Base-by-base conservation (phyloP, 2,888 invertebrate genomes). In the Sarcophaga subvicina region DNA sequence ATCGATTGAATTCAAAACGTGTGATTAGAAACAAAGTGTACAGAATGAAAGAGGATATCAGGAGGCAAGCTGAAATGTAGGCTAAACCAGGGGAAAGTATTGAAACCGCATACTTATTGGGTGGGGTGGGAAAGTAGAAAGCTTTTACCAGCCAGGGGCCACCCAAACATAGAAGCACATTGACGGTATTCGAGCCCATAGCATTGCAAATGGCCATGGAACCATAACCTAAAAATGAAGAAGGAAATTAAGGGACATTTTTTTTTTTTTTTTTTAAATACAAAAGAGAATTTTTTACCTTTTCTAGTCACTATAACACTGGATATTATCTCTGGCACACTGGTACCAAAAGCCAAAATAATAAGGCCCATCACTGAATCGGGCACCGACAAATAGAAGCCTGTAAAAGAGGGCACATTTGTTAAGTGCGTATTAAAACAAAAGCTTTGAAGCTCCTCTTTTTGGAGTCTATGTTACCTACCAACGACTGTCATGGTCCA, bases 311-410 rank as follows among this genome's bases (percentile, higher is more conserved):
- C 97, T 72, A 98, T 95, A 11, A 98, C 95, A 91, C 97, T 97
- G 59, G 97, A 96, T 1, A 98, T 96, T 0, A 97, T 97, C 94
- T 98, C 98, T 0, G 98, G 98, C 0, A 98, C 95, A 90, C 97
- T 97, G 88, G 97, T 97, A 69, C 98, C 98, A 2, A 97, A 97
- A 0, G 98, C 97, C 47, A 98, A 94, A 90, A 98, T 96, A 4
- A 97, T 97, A 80, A 98, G 94, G 0, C 98, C 98, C 94, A 97
- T 97, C 17, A 98, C 96, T 49, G 97, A 96, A 92, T 98, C 97
- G 0, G 98, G 97, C 75, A 98, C 96, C 88, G 95, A 94, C 20
- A 97, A 93, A 0, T 97, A 96, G 90, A 96, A 96, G 71, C 97
- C 97, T 96, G 89, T n/a, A 54, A 54, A 4, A 4, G 49, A 4